Percentiles rank a stretch among this genome's conserved stretches.
phyloP scores from a whole-genome alignment of 1,140 invertebrate species.

The Mya arenaria region DNA sequence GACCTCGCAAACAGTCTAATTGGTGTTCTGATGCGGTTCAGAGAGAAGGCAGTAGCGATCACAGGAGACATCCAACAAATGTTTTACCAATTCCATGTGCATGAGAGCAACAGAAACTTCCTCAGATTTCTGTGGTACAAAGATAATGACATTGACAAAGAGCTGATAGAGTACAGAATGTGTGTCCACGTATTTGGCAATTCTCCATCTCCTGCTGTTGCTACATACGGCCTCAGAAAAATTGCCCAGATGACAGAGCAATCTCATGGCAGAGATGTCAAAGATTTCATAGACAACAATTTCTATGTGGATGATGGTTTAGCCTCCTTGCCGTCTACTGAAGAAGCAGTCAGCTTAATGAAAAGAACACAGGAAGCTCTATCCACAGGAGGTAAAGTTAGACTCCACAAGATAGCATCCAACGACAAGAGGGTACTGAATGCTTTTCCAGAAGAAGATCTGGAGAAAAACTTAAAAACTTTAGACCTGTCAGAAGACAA shows the following conservation, averaged over 20 bases:
- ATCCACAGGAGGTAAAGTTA: slow-evolving; percentile 33
- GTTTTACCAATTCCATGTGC: slow-evolving; percentile 57
- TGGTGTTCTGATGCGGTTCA: slow-evolving; percentile 54
- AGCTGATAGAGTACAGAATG: slow-evolving; percentile 57
- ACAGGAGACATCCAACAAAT: slow-evolving; percentile 55
- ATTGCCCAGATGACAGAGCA: slow-evolving; percentile 4
- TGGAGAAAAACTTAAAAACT: slow-evolving; percentile 48
- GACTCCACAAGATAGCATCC: slow-evolving; percentile 50
- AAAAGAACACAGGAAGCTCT: not conserved
- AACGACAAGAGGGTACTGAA: slow-evolving; percentile 53
- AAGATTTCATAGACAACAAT: slow-evolving; percentile 33
- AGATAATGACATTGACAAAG: not conserved
- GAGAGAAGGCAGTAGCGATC: slow-evolving; percentile 50
- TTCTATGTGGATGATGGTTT: slow-evolving; percentile 63
- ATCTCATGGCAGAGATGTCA: not conserved
- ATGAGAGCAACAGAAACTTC: slow-evolving; percentile 43
- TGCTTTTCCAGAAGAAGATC: slow-evolving; percentile 29
- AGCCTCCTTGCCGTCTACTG: not conserved
- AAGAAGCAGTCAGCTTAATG: slow-evolving; percentile 30
- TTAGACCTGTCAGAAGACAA: slow-evolving; percentile 35
- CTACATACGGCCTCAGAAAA: slow-evolving; percentile 48
- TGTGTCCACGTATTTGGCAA: slow-evolving; percentile 60
- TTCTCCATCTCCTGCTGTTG: slow-evolving; percentile 52
- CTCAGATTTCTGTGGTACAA: slow-evolving; percentile 55
- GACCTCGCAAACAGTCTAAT: slow-evolving; percentile 61